Base-by-base conservation (phyloP, 2,888 invertebrate genomes). In the Drosophila tripunctata region DNA sequence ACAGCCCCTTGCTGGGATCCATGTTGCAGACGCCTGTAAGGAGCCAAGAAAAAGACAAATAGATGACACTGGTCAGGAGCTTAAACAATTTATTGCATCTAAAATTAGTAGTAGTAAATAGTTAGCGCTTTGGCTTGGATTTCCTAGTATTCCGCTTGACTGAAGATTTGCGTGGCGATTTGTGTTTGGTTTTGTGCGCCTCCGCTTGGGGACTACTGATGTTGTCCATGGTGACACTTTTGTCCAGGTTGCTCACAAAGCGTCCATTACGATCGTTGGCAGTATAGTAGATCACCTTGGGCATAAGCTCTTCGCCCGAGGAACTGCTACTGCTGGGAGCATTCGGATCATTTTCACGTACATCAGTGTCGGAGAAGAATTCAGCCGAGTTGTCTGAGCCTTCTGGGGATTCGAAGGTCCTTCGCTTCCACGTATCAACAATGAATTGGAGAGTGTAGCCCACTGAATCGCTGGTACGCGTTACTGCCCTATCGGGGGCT, bases 1-100 rank as follows among this genome's bases (percentile, higher is more conserved):
- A 92, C 36, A 91, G 85, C 27, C 91, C 92, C 66, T 91, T 91
- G 50, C 85, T 85, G 58, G 90, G 89, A 51, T 91, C 92, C 83
- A 90, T 87, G 64, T 91, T 91, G 75, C 91, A 91, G 65, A 91
- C 88, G 66, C 91, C 91, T 91, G 51, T 4, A 7, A 24, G 40
- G 22, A 33, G 10, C 31, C 45, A 47, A 33, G 30, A 27, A 44
- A 14, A 35, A 3, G n/a, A 35, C n/a, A 35, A 15, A 22, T 1
- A 43, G 15, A n/a, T 21, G 10, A 50, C 24, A 50, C 8, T n/a
- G 15, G 7, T 21, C 14, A n/a, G n/a, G 22, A 5, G 14, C 5
- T 24, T 10, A 24, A n/a, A 10, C 15, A 43, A 14, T 50, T 36
- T 50, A 50, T 36, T 50, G 5, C 6, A 30, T 12, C 15, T 45